Evolutionary conservation across 2,888 invertebrate species (phyloP), one percentile per base, ranked within the genome.

Genomic region (Standfussiana lucernea): DNA sequence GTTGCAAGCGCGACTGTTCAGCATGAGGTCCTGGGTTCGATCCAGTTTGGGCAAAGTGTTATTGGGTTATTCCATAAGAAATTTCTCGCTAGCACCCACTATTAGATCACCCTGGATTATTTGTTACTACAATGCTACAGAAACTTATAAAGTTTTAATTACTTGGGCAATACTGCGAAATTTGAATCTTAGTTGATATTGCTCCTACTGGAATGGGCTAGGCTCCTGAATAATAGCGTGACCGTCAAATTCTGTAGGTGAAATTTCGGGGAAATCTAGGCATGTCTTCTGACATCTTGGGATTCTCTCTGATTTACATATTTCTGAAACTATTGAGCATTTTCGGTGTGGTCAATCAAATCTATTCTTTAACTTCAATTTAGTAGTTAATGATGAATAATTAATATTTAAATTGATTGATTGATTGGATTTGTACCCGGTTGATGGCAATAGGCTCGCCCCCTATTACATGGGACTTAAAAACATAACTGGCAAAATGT

Each of bases 91-190:
- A n/a, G n/a, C n/a, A n/a, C n/a, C n/a, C n/a, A n/a, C n/a, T n/a
- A n/a, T n/a, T n/a, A n/a, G n/a, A n/a, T n/a, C 15, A 45, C 59
- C 35, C 45, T 28, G 42, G 18, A 82, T 72, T 82, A 82, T 62
- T 85, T 72, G 77, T 68, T 11, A 56, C 72, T 62, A 72, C 68
- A 66, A n/a, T n/a, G 50, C 24, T 5, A n/a, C 15, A 28, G 18
- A 40, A 75, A 77, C 65, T 75, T 85, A 73, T 32, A 72, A 77
- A 82, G 86, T 86, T 79, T 69, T 74, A 79, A 77, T 86, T 71
- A 72, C 83, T 82, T 66, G 35, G 37, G 66, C 65, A 62, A 72
- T 81, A 76, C 67, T 62, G 56, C 73, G 71, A 77, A 64, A 68
- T 77, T 72, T 47, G 21, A 71, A 86, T 85, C 59, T 77, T 56